These are phyloP conservation scores for Protaetia brevitarsis DNA, from an alignment of 1,140 invertebrate species.

Conservation along the genomic window DNA sequence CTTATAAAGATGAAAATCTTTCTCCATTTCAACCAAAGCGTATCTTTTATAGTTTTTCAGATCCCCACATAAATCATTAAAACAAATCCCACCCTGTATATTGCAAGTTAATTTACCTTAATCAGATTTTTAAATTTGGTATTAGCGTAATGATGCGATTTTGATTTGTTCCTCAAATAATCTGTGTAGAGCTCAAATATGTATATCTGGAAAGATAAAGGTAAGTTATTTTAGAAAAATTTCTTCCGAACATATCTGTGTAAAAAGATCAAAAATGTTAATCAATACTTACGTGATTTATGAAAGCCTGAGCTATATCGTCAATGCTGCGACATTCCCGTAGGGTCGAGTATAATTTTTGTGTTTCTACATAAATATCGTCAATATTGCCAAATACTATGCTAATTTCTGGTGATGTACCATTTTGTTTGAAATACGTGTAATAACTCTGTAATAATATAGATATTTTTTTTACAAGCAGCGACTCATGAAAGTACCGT, in stretches of 20 bases:
- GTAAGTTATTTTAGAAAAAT: not conserved
- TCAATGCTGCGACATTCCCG: not conserved
- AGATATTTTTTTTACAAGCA: too few species aligned
- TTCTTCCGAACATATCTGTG: too few species aligned
- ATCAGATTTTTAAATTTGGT: not conserved
- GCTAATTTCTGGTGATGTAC: not conserved
- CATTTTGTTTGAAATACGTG: not conserved
- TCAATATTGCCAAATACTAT: conserved; percentile 2
- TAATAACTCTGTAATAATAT: not conserved
- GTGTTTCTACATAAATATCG: not conserved
- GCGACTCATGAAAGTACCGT: too few species aligned
- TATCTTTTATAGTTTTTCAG: too few species aligned
- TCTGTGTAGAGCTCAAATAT: conserved; percentile 4
- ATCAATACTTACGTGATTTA: not conserved
- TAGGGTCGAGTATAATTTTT: not conserved
- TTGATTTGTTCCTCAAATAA: not conserved
- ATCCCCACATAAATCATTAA: not conserved
- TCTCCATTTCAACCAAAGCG: too few species aligned
- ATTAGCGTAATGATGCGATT: not conserved
- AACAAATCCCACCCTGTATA: not conserved
- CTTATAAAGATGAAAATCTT: too few species aligned
- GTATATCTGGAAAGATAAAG: not conserved
- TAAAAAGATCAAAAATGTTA: too few species aligned
- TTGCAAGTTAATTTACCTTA: not conserved
- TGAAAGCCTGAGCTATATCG: not conserved